phyloP scores from a whole-genome alignment of 2,113 vertebrate genomes.

The Miniopterus natalensis region DNA sequence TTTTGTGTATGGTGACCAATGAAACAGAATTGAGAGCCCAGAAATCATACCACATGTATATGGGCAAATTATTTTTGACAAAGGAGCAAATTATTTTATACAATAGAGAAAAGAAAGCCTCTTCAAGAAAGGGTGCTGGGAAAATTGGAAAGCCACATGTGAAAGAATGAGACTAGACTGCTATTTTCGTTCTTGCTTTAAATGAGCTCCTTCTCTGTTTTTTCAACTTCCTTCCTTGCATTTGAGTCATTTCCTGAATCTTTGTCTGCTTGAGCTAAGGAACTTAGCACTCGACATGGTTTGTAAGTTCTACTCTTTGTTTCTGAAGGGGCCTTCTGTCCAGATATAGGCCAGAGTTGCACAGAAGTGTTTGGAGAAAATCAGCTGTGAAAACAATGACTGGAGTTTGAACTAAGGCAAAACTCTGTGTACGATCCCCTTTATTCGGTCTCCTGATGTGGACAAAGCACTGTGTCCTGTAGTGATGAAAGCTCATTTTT shows the following conservation, averaged over 20 bases:
- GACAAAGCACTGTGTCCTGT: neutral
- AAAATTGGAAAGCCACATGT: neutral
- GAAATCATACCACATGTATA: neutral
- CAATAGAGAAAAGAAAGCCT: neutral
- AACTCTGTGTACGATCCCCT: rapidly evolving
- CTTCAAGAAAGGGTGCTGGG: neutral
- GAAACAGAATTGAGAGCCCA: neutral
- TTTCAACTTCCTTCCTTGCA: slow-evolving; percentile 78
- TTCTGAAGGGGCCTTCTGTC: neutral
- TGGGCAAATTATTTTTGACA: neutral
- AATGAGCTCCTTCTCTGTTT: neutral
- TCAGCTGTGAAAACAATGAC: neutral
- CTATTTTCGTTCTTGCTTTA: slow-evolving; percentile 75
- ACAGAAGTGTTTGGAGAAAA: neutral
- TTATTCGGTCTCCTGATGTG: neutral
- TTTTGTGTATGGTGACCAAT: neutral
- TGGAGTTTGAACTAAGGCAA: neutral
- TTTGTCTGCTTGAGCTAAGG: slow-evolving; percentile 68
- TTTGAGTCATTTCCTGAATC: slow-evolving; percentile 80
- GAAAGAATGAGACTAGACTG: neutral
- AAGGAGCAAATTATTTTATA: neutral
- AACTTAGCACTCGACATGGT: neutral
- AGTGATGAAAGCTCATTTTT: neutral
- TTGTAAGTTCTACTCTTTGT: slow-evolving; percentile 12
- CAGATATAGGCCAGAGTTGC: neutral